These are phyloP conservation scores for Lobophora halterata DNA, from an alignment of 2,888 invertebrate species.

Conservation along the genomic window DNA sequence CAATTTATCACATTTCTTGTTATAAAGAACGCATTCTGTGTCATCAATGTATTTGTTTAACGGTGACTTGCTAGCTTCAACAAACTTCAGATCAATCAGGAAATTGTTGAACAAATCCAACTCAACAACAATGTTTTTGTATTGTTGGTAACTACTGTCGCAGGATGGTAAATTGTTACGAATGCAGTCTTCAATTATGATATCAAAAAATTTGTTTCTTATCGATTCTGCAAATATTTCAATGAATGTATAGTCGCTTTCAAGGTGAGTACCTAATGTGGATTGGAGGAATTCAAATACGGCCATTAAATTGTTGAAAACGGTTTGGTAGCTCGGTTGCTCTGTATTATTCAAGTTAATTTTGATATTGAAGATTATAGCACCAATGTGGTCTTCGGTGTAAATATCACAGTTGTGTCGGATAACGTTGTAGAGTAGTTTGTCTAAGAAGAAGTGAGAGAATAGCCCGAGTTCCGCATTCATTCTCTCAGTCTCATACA, in stretches of 20 bases:
- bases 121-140: constrained; percentile 65
- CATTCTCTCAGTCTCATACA: constrained; percentile 60
- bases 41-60: constrained; percentile 67
- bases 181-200: constrained; percentile 71
- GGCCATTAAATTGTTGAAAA: constrained; percentile 69
- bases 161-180: constrained; percentile 65
- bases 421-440: constrained; percentile 65
- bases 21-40: constrained; percentile 67
- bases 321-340: constrained; percentile 63
- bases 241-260: constrained; percentile 61
- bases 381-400: constrained; percentile 66
- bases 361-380: constrained; percentile 68
- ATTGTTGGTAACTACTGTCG: constrained; percentile 61
- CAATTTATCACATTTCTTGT: constrained; percentile 71
- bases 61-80: constrained; percentile 59
- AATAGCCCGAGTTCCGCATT: constrained; percentile 67
- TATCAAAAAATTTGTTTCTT: constrained; percentile 63
- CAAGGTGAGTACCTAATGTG: constrained; percentile 64
- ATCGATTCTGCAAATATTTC: constrained; percentile 65
- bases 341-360: constrained; percentile 55
- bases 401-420: constrained; percentile 68
- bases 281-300: constrained; percentile 73
- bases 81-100: constrained; percentile 69
- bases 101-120: constrained; percentile 71
- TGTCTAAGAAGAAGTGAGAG: constrained; percentile 68